These are phyloP conservation scores for Calephelis nemesis DNA, from an alignment of 1,140 invertebrate genomes.

Conservation along the genomic window DNA sequence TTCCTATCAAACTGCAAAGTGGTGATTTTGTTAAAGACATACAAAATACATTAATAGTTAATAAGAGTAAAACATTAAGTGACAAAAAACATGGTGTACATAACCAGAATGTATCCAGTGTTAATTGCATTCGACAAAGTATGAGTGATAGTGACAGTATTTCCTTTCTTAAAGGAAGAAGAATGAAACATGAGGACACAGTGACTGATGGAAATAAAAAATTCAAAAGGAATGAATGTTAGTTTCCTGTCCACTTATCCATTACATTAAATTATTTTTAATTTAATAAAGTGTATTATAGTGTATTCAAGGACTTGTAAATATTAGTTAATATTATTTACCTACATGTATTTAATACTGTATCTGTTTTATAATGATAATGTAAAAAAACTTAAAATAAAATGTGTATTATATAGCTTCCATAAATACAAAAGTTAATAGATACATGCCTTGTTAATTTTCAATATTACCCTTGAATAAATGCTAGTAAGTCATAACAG, in stretches of 20 bases:
- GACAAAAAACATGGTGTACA: conserved; percentile 76
- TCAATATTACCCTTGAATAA: conserved; percentile 33
- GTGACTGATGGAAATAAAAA: conserved; percentile 68
- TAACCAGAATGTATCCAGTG: conserved; percentile 71
- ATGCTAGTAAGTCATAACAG: conserved; percentile 9
- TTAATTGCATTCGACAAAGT: conserved; percentile 68
- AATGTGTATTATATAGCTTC: conserved; percentile 64
- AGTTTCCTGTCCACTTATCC: conserved; percentile 55
- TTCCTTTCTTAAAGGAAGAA: conserved; percentile 65
- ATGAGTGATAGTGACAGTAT: conserved; percentile 63
- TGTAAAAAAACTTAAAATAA: conserved; percentile 50
- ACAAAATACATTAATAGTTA: conserved; percentile 71
- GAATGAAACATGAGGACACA: conserved; percentile 64
- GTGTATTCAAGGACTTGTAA: conserved; percentile 62
- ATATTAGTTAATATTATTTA: conserved; percentile 69
- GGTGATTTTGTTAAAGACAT: conserved; percentile 71
- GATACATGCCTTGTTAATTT: conserved; percentile 47
- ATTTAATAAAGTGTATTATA: conserved; percentile 71
- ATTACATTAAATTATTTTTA: conserved; percentile 73
- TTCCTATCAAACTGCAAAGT: conserved; percentile 61
- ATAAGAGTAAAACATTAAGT: conserved; percentile 68
- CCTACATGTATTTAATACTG: conserved; percentile 71
- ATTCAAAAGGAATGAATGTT: conserved; percentile 74
- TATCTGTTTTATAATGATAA: conserved; percentile 71
- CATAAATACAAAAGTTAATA: conserved; percentile 44